Conservation (phyloP, 2,113 vertebrate species). For the Dendropsophus ebraccatus region DNA sequence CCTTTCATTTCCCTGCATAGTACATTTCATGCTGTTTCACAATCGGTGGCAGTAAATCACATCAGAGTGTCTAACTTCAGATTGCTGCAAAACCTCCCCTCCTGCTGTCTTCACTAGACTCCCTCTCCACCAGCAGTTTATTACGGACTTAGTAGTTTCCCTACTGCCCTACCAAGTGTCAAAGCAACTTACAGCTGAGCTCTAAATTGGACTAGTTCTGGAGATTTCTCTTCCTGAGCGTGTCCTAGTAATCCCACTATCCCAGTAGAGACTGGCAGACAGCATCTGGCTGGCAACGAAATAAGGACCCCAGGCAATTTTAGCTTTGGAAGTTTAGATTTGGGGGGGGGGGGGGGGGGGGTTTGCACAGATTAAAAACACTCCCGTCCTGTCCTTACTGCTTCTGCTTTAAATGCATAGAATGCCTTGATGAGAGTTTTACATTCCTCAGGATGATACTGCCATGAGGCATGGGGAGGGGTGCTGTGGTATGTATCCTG, state of each 20-base stretch:
- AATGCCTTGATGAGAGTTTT: not conserved
- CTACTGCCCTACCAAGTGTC: not conserved
- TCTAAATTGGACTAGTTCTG: not conserved
- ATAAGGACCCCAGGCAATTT: not conserved
- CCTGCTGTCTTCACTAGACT: slow-evolving; percentile 27
- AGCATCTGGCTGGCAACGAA: not conserved
- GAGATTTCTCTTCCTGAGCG: not conserved
- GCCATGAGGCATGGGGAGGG: not conserved
- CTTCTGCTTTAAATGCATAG: not conserved
- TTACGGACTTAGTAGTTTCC: slow-evolving; percentile 1
- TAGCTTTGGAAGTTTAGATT: not conserved
- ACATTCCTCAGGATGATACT: slow-evolving; percentile 6
- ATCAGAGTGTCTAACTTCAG: slow-evolving; percentile 15
- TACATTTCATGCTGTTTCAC: slow-evolving; percentile 48
- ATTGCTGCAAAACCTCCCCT: not conserved
- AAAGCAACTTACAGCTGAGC: not conserved
- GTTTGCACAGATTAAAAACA: not conserved
- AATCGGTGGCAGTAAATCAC: slow-evolving; percentile 36
- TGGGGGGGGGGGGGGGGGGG: no score
- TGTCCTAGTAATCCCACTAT: not conserved
- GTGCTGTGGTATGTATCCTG: slow-evolving; percentile 4
- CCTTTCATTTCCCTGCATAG: slow-evolving; percentile 42
- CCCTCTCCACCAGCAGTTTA: not conserved
- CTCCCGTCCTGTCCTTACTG: not conserved
- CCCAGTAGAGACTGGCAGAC: not conserved